Evolutionary conservation across 2,113 vertebrate species (phyloP).

Genomic region (Haplochromis burtoni): DNA sequence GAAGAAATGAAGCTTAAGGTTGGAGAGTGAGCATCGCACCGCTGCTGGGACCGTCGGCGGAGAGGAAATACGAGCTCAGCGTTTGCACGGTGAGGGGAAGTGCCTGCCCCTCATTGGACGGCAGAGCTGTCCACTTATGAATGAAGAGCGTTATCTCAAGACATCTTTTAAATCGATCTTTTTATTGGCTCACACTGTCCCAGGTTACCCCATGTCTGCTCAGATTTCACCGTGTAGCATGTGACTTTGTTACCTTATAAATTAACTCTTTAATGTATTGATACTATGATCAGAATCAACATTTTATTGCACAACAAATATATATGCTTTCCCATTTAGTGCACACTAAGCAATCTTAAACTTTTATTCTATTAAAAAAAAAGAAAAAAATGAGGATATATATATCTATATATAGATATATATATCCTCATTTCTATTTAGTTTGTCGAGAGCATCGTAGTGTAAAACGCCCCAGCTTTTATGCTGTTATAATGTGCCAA

Average conservation of each 20-base stretch:
- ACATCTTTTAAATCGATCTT: background rate
- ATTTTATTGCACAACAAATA: background rate
- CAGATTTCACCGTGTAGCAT: background rate
- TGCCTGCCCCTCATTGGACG: constrained; percentile 25
- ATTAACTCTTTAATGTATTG: background rate
- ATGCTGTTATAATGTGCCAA: background rate
- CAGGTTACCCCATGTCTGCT: background rate
- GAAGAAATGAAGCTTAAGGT: background rate
- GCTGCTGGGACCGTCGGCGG: background rate
- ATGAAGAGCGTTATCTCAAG: rapidly evolving
- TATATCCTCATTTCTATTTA: background rate
- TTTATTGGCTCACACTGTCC: rapidly evolving
- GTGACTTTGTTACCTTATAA: background rate
- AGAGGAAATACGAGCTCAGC: constrained; percentile 11
- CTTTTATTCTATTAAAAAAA: background rate
- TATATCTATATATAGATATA: rapidly evolving
- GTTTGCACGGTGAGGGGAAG: constrained; percentile 16
- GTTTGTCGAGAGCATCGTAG: background rate
- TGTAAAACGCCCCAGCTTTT: background rate
- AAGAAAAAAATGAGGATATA: too few relatives aligned
- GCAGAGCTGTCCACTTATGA: background rate
- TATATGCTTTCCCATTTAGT: background rate
- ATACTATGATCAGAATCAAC: background rate
- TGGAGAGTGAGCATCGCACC: constrained; percentile 39
- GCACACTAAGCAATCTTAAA: rapidly evolving